Base-by-base conservation (phyloP, 2,888 invertebrate species). In the Scrobipalpa atriplicella region DNA sequence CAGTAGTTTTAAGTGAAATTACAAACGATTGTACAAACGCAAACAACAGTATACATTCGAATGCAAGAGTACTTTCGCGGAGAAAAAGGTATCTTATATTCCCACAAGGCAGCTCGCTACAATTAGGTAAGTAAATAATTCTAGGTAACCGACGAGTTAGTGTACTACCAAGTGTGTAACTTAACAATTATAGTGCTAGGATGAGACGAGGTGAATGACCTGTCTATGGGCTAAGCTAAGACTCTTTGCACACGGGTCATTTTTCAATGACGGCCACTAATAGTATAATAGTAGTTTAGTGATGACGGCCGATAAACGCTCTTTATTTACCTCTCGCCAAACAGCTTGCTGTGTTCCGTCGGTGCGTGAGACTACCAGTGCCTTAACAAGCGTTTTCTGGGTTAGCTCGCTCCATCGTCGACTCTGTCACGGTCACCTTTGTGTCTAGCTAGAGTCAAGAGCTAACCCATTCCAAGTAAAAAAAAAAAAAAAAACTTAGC, bases 101-200 rank as follows among this genome's bases (percentile, higher is more conserved):
- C 83, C 94, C 94, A 63, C 93, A 93, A 71, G 94, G 94, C 68
- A 94, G 94, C 78, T 94, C 94, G 68, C 77, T 94, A 69, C 94
- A 94, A 88, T 92, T 95, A 77, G 93, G 94, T 94, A 78, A 76
- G 89, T 85, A 74, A 74, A 70, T 68, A 72, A 56, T 54, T 54
- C 54, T 54, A 21, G 47, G 47, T 47, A 7, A 43, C 43, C 8
- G 2, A 16, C 47, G 8, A 56, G 94, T 93, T 78, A 75, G 89
- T 84, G 51, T 29, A 38, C 2, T 29, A n/a, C 13, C 1, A 13
- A 36, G 47, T 51, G 52, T 52, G 63, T 63, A 38, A 11, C 52
- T 63, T 52, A 7, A 43, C 18, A 63, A 13, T 63, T 29, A 52
- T 36, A 18, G 38, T 43, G 9, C n/a, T 16, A n/a, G 36, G 9